A percentile compares a stretch with the other conserved stretches of the same genome.
These are phyloP conservation scores for Tragulus kanchil DNA, from an alignment of 2,113 vertebrate genomes.

Conservation along the genomic window DNA sequence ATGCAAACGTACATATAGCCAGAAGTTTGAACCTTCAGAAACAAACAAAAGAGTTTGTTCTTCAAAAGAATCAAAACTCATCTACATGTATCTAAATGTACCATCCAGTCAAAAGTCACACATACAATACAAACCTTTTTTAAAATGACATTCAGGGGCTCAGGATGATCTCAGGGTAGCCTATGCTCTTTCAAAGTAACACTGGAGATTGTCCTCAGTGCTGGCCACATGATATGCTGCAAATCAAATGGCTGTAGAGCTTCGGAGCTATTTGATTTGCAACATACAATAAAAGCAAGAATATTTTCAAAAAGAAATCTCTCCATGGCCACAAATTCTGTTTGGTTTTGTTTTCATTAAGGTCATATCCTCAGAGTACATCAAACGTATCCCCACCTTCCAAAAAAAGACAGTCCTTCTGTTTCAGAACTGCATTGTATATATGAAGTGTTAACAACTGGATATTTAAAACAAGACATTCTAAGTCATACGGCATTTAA, in stretches of 20 bases:
- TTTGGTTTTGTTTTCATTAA: constrained; percentile 50
- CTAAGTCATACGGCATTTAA: constrained; percentile 40
- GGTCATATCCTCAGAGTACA: background rate
- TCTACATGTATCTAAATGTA: constrained; percentile 55
- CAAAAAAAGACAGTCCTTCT: background rate
- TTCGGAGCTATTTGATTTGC: constrained; percentile 58
- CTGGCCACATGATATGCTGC: constrained; percentile 48
- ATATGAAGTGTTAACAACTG: constrained; percentile 1
- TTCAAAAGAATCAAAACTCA: constrained; percentile 61
- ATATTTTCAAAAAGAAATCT: constrained; percentile 24
- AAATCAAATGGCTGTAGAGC: background rate
- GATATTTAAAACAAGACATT: constrained; percentile 12
- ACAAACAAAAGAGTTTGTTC: constrained; percentile 55
- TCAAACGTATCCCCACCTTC: too few relatives aligned
- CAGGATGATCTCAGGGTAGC: constrained; percentile 36
- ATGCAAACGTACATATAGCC: constrained; percentile 72
- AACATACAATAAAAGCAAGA: constrained; percentile 11
- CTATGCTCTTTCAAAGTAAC: constrained; percentile 3
- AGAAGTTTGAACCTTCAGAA: constrained; percentile 53
- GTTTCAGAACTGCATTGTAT: background rate
- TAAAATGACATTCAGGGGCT: background rate
- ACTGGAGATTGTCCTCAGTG: constrained; percentile 28
- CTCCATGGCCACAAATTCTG: background rate
- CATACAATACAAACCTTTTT: constrained; percentile 23
- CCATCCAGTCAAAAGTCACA: background rate